These are phyloP conservation scores for Erynnis tages DNA, from an alignment of 2,888 invertebrate genomes.

Conservation along the genomic window DNA sequence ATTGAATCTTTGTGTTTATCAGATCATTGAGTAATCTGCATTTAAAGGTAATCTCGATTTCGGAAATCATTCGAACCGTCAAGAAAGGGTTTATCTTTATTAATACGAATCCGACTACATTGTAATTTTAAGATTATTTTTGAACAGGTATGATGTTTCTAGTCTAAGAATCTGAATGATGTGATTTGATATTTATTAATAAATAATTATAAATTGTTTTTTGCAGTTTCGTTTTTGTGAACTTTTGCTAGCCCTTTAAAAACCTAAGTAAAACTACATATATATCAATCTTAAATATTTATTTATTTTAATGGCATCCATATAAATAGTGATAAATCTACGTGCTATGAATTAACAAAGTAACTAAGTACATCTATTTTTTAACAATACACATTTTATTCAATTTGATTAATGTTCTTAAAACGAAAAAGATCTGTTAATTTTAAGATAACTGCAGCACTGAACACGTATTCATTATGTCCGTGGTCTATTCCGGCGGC, in stretches of 20 bases:
- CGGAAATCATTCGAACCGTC: not conserved
- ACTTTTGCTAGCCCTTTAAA: too few relatives aligned
- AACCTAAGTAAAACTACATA: too few relatives aligned
- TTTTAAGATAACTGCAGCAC: too few relatives aligned
- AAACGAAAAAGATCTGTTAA: too few relatives aligned
- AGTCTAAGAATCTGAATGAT: slow-evolving; percentile 46
- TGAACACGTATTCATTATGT: not conserved
- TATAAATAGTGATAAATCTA: too few relatives aligned
- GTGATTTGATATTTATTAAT: slow-evolving; percentile 36
- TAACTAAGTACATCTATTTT: too few relatives aligned
- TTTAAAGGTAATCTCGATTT: not conserved
- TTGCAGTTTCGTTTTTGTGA: slow-evolving; percentile 4
- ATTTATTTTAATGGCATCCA: too few relatives aligned
- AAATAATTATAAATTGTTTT: slow-evolving; percentile 21
- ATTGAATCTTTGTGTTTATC: too few relatives aligned
- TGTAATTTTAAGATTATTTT: not conserved
- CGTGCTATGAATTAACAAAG: too few relatives aligned
- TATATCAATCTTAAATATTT: too few relatives aligned
- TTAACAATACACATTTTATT: too few relatives aligned
- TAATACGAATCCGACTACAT: not conserved
- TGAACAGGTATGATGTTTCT: slow-evolving; percentile 34
- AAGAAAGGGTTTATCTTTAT: not conserved
- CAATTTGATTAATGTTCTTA: too few relatives aligned
- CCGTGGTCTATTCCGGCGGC: slow-evolving; percentile 60
- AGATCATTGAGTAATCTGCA: not conserved